These are phyloP conservation scores for Crocallis elinguaria DNA, from an alignment of 2,888 invertebrate genomes.

Conservation along the genomic window DNA sequence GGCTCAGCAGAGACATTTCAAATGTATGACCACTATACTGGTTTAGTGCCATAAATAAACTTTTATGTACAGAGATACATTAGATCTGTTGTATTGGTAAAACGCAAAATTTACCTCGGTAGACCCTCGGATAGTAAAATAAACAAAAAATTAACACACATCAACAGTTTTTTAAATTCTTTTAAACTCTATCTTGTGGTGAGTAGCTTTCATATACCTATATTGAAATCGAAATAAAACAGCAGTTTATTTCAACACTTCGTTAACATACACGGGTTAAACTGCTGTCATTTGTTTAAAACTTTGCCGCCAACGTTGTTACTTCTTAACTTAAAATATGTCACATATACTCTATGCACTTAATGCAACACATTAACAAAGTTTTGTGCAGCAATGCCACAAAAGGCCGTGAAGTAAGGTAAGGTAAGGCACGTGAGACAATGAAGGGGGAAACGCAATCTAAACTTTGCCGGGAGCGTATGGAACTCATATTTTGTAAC, in stretches of 20 bases:
- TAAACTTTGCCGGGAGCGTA: constrained; percentile 13
- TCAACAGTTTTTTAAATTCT: too few relatives aligned
- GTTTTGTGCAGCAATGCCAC: constrained; percentile 15
- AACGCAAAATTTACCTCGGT: too few relatives aligned
- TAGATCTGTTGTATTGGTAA: too few relatives aligned
- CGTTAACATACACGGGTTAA: not conserved
- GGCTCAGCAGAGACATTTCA: not conserved
- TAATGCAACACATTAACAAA: constrained; percentile 27
- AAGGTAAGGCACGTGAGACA: constrained; percentile 8
- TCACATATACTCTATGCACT: too few relatives aligned
- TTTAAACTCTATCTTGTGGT: too few relatives aligned
- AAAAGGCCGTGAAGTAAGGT: constrained; percentile 12
- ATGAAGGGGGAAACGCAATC: constrained; percentile 18
- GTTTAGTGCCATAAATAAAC: too few relatives aligned
- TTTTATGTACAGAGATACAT: too few relatives aligned
- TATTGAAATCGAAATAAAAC: too few relatives aligned
- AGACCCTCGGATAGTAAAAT: too few relatives aligned
- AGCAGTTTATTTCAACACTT: too few relatives aligned
- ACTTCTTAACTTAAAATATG: constrained; percentile 3
- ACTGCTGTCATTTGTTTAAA: not conserved
- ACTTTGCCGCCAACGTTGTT: constrained; percentile 1
- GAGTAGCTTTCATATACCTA: too few relatives aligned
- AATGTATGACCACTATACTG: constrained; percentile 1
- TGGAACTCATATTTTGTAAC: constrained; percentile 13
- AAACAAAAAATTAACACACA: too few relatives aligned